Evolutionary conservation across 1,140 invertebrate species (phyloP).

Genomic region (Daktulosphaira vitifoliae): DNA sequence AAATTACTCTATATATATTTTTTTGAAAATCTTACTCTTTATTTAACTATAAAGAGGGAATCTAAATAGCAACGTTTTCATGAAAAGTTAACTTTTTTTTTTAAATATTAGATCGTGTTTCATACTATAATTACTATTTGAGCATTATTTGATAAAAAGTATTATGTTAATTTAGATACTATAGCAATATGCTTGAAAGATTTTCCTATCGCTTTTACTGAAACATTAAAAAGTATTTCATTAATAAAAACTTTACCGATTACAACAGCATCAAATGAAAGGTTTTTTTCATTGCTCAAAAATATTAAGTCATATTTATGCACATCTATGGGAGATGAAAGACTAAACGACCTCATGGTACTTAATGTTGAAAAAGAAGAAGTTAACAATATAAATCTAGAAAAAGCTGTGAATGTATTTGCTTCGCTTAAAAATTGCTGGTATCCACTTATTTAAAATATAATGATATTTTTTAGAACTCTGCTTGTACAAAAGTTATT

Average conservation of each 20-base stretch:
- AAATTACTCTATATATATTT: too few relatives aligned
- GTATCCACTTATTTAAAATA: not conserved
- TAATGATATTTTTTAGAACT: too few relatives aligned
- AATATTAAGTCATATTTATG: not conserved
- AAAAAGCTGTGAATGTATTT: not conserved
- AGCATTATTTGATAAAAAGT: not conserved
- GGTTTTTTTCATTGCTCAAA: not conserved
- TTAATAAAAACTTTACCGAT: not conserved
- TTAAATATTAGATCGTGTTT: too few relatives aligned
- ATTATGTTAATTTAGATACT: not conserved
- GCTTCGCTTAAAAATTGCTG: not conserved
- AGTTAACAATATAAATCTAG: not conserved
- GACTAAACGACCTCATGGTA: not conserved
- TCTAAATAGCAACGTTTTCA: too few relatives aligned
- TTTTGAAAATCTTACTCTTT: too few relatives aligned
- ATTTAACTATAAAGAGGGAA: too few relatives aligned
- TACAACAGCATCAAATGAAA: not conserved
- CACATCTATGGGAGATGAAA: not conserved
- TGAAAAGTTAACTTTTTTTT: too few relatives aligned
- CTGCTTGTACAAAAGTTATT: too few relatives aligned
- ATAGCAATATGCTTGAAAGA: not conserved
- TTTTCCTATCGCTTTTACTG: not conserved
- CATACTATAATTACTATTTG: too few relatives aligned
- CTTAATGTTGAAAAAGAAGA: not conserved
- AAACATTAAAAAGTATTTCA: not conserved